Evolutionary conservation across 2,113 vertebrate genomes (phyloP).

Genomic region (Neogale vison): DNA sequence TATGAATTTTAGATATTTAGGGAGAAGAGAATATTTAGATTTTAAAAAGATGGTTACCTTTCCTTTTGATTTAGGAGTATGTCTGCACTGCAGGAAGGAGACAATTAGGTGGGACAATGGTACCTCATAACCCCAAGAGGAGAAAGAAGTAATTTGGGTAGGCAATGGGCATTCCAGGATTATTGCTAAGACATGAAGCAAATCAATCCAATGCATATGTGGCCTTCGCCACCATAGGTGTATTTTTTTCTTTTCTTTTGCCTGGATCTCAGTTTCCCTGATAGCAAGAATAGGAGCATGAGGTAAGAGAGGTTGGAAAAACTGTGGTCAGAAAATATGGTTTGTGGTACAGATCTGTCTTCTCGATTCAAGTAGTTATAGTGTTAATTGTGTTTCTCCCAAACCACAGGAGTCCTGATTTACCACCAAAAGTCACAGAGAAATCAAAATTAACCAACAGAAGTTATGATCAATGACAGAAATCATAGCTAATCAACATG

Average conservation of each 20-base stretch:
- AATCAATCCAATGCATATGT: neutral
- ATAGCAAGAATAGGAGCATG: neutral
- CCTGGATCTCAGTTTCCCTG: neutral
- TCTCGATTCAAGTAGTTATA: neutral
- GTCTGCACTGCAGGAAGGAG: neutral
- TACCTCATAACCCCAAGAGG: neutral
- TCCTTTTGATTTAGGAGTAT: neutral
- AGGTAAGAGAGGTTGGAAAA: neutral
- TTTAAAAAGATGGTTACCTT: neutral
- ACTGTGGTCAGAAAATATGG: neutral
- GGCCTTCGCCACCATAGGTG: neutral
- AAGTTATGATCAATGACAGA: neutral
- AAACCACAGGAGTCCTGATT: neutral
- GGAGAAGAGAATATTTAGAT: neutral
- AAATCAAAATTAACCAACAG: neutral
- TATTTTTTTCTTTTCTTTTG: too few relatives aligned
- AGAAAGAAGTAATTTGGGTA: neutral
- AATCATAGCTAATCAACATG: neutral
- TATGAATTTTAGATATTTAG: neutral
- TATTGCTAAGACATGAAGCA: neutral
- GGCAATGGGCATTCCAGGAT: accelerated
- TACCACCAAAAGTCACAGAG: neutral
- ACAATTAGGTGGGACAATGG: neutral
- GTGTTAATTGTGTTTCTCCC: neutral
- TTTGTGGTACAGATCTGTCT: neutral